phyloP scores from a whole-genome alignment of 1,140 invertebrate species.

The Kradibia gibbosae region DNA sequence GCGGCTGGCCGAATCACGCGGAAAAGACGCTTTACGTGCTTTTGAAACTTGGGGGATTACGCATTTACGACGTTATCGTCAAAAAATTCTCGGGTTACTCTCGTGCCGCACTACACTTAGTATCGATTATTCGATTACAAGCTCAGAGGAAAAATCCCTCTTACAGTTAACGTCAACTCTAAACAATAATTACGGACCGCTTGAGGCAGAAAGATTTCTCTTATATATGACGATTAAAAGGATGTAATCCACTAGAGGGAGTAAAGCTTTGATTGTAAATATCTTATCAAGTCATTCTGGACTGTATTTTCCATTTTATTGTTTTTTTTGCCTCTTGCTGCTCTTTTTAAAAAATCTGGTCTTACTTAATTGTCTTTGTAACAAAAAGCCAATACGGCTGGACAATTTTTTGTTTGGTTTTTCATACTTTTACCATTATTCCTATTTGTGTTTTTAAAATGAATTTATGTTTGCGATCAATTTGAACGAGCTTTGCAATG shows the following conservation, averaged over 20 bases:
- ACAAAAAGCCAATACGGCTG: too few relatives aligned
- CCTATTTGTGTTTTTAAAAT: too few relatives aligned
- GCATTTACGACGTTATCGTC: conserved; percentile 34
- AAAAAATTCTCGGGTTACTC: conserved; percentile 43
- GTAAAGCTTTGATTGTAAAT: background rate
- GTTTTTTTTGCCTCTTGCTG: too few relatives aligned
- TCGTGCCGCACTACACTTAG: background rate
- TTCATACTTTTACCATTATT: too few relatives aligned
- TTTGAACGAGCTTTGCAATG: too few relatives aligned
- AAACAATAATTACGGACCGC: background rate
- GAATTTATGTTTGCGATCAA: too few relatives aligned
- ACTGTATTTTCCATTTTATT: too few relatives aligned
- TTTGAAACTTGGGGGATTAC: conserved; percentile 51
- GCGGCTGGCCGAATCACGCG: background rate
- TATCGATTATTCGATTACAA: conserved; percentile 28
- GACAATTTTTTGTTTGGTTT: too few relatives aligned
- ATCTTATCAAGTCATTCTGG: too few relatives aligned
- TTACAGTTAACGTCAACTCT: background rate
- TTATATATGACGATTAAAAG: background rate
- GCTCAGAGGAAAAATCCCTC: background rate
- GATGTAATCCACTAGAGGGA: background rate
- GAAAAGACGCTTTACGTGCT: conserved; percentile 43
- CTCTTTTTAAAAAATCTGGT: too few relatives aligned
- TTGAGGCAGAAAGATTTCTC: background rate
- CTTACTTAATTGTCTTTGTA: too few relatives aligned